Conservation (phyloP, 1,140 invertebrate species). For the Aphelenchoides fujianensis region DNA sequence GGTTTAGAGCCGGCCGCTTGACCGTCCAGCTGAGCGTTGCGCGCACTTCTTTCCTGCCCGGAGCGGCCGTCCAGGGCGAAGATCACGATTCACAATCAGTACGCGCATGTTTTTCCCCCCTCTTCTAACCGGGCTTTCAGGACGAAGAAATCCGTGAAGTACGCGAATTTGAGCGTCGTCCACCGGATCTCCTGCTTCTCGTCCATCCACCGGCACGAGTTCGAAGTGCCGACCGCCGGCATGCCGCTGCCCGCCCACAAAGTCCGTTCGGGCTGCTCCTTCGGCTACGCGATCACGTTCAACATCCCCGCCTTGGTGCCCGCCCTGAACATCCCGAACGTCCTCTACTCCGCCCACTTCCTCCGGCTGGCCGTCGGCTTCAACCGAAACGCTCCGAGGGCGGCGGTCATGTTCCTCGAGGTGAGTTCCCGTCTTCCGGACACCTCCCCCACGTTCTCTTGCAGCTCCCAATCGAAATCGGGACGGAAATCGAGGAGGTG, state of each 20-base stretch:
- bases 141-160: neutral
- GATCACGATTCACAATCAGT: slow-evolving; percentile 5
- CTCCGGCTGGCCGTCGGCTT: neutral
- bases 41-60: neutral
- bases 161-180: neutral
- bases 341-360: neutral
- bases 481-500: neutral
- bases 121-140: neutral
- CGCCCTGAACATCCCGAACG: neutral
- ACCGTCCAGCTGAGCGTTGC: neutral
- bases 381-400: neutral
- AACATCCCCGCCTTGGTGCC: slow-evolving; percentile 3
- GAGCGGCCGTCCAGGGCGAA: neutral
- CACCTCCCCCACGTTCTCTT: too few relatives aligned
- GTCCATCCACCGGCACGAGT: neutral
- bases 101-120: neutral
- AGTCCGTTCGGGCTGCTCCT: neutral
- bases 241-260: neutral
- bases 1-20: neutral
- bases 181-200: neutral
- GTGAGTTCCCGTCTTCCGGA: too few relatives aligned
- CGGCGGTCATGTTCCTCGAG: neutral
- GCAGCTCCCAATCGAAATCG: slow-evolving; percentile 6
- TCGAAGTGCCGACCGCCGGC: neutral
- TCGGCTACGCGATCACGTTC: neutral